Evolutionary conservation across 1,140 invertebrate species (phyloP), one percentile per base, ranked within the genome.

Genomic region (Protaetia brevitarsis): DNA sequence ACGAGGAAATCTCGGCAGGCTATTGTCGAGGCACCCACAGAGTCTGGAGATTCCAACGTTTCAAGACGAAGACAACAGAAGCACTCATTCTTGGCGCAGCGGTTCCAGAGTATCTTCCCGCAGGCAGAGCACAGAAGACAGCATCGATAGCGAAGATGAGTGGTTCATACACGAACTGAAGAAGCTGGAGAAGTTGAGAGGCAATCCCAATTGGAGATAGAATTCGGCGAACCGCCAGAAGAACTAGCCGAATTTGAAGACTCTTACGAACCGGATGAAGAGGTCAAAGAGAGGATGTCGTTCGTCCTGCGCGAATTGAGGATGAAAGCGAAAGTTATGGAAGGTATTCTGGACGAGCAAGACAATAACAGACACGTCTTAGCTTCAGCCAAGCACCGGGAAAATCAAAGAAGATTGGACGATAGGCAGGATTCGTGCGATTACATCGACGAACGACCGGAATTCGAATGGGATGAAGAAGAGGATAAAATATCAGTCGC

Each of bases 91-190:
- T 0, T 92, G 89, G 81, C 83, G 92, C 67, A 94, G 91, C 72
- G 88, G 90, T 1, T 94, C 92, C 0, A 81, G 90, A 68, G 89
- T 92, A n/a, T 93, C 92, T 3, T 95, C 93, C 1, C 83, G 93
- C 72, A 81, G 93, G 31, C 93, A 96, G 80, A 94, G 92, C 76
- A 95, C 93, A 0, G 93, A 95, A 80, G 93, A 96, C 71, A 93
- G 91, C 65, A 95, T 96, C 64, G 93, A 96, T 77, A 93, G 90
- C 37, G 93, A 96, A 79, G 93, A 96, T 74, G 93, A 95, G 80
- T 96, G 93, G 89, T 96, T 94, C 73, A 91, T 90, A 68, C 94
- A 96, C 76, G 93, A 95, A 74, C 74, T 95, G 60, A 82, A 89
- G 51, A 93, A 95, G 78, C 76, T 96, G 31, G 91, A 95, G 90